These are phyloP conservation scores for Xenopus tropicalis DNA, from an alignment of 2,113 vertebrate genomes.

Conservation along the genomic window DNA sequence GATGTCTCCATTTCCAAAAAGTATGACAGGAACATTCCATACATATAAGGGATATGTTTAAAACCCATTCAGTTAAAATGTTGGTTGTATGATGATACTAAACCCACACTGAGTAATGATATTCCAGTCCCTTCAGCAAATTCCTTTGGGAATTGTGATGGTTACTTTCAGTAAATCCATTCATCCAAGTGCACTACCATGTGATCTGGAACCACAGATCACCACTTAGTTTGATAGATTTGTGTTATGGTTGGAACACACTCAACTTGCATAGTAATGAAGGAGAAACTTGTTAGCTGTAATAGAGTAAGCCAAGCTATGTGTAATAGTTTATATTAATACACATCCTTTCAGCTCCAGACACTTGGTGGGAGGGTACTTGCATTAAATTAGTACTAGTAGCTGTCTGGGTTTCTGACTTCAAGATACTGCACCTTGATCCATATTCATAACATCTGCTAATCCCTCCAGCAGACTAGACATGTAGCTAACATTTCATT, in stretches of 20 bases:
- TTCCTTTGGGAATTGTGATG: not conserved
- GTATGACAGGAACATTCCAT: slow-evolving; percentile 2
- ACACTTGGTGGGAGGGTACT: slow-evolving; percentile 22
- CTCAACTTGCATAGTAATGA: slow-evolving; percentile 23
- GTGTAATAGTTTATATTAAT: slow-evolving; percentile 36
- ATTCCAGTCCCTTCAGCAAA: not conserved
- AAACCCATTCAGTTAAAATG: not conserved
- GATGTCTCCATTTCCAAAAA: not conserved
- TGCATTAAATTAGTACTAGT: not conserved
- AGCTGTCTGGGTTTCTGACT: slow-evolving; percentile 12
- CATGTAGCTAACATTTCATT: not conserved
- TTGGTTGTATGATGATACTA: slow-evolving; percentile 23
- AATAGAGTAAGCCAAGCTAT: not conserved
- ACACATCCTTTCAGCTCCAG: not conserved
- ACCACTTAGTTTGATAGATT: slow-evolving; percentile 24
- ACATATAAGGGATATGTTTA: not conserved
- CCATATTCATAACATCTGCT: slow-evolving; percentile 4
- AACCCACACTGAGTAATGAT: slow-evolving; percentile 6
- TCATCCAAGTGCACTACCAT: not conserved
- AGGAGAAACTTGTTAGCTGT: slow-evolving; percentile 10
- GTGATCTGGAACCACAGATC: not conserved
- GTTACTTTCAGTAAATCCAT: slow-evolving; percentile 19
- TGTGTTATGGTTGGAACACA: slow-evolving; percentile 32
- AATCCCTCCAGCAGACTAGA: not conserved
- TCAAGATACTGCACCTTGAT: not conserved